Evolutionary conservation across 1,140 invertebrate genomes (phyloP).

Genomic region (Diachasma alloeum): DNA sequence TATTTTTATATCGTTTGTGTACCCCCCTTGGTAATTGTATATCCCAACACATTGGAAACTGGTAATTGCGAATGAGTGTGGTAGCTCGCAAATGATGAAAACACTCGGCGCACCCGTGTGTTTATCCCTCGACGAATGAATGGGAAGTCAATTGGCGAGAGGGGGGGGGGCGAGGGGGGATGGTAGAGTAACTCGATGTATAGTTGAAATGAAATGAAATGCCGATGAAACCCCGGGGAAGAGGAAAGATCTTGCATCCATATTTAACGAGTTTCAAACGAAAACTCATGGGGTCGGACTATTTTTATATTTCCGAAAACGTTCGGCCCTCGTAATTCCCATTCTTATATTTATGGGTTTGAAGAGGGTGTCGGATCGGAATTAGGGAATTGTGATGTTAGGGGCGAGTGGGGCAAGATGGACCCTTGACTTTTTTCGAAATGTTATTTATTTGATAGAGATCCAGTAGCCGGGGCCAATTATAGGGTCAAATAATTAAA

Average conservation of each 20-base stretch:
- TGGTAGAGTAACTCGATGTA: not conserved
- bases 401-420: too few species aligned
- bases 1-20: not conserved
- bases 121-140: not conserved
- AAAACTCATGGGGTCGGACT: not conserved
- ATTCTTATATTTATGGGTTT: too few species aligned
- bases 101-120: slow-evolving; percentile 6
- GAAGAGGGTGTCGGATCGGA: too few species aligned
- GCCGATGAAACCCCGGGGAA: not conserved
- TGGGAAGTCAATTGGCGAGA: not conserved
- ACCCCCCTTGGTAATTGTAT: not conserved
- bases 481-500: too few species aligned
- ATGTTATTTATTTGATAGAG: too few species aligned
- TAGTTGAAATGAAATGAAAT: not conserved
- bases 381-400: too few species aligned
- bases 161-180: not conserved
- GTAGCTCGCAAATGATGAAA: not conserved
- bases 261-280: not conserved
- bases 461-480: too few species aligned
- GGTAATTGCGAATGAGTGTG: not conserved
- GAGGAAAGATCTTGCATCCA: not conserved
- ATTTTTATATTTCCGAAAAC: not conserved
- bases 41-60: not conserved
- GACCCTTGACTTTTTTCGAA: too few species aligned
- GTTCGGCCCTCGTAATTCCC: too few species aligned